These are phyloP conservation scores for Catharus bicknelli DNA, from an alignment of 2,113 vertebrate genomes.

Conservation along the genomic window DNA sequence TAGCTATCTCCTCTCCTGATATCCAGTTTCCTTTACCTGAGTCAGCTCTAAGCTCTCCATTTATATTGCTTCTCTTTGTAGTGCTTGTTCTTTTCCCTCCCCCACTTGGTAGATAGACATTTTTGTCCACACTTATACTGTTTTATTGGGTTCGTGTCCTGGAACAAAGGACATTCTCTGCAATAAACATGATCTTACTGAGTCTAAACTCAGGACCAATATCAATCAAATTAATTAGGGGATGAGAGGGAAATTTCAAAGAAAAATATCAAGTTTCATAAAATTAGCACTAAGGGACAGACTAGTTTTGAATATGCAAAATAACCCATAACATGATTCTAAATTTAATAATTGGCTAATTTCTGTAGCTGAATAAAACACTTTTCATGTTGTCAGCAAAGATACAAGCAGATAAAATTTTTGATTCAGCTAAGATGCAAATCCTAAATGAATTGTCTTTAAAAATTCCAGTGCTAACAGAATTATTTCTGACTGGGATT, in stretches of 20 bases:
- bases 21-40: not conserved
- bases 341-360: not conserved
- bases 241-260: not conserved
- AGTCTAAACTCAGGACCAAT: not conserved
- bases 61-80: not conserved
- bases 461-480: not conserved
- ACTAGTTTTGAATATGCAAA: not conserved
- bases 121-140: not conserved
- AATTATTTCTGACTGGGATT: not conserved
- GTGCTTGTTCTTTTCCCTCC: not conserved
- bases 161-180: not conserved
- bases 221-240: not conserved
- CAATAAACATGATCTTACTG: not conserved
- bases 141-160: not conserved
- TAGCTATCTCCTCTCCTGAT: not conserved
- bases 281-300: not conserved
- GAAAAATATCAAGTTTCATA: not conserved
- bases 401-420: not conserved
- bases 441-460: not conserved
- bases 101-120: not conserved
- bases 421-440: not conserved
- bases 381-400: not conserved
- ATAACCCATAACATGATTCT: not conserved
- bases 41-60: not conserved
- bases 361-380: not conserved